Conservation (phyloP, 2,888 invertebrate species). For the Mamestra brassicae region DNA sequence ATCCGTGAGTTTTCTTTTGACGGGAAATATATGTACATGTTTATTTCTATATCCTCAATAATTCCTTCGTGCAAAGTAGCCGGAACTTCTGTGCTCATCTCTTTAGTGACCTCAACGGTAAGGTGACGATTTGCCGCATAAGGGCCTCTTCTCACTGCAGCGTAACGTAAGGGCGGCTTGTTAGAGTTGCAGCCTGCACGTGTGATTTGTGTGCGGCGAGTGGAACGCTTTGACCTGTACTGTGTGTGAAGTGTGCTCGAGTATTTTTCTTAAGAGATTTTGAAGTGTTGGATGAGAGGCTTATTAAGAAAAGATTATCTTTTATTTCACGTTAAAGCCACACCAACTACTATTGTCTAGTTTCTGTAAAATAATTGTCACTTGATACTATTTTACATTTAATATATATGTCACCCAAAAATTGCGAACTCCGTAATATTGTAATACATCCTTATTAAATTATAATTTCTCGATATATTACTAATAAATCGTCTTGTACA, state of each 20-base stretch:
- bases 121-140: slow-evolving; percentile 72
- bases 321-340: too few relatives aligned
- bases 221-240: slow-evolving; percentile 50
- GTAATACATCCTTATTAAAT: too few relatives aligned
- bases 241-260: slow-evolving; percentile 33
- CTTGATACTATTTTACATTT: too few relatives aligned
- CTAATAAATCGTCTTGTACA: too few relatives aligned
- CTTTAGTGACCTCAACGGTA: slow-evolving; percentile 47
- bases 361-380: too few relatives aligned
- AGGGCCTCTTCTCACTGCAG: slow-evolving; percentile 69
- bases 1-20: too few relatives aligned
- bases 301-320: neutral
- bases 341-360: too few relatives aligned
- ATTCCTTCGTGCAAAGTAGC: neutral
- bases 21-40: too few relatives aligned
- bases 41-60: neutral
- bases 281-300: neutral
- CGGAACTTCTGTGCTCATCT: slow-evolving; percentile 14
- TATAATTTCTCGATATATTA: too few relatives aligned
- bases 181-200: slow-evolving; percentile 66
- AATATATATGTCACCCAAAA: too few relatives aligned
- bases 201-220: slow-evolving; percentile 55
- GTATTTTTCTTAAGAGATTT: slow-evolving; percentile 33
- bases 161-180: slow-evolving; percentile 69
- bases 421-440: too few relatives aligned